These are phyloP conservation scores for Irena cyanogastra DNA, from an alignment of 2,113 vertebrate genomes.

Conservation along the genomic window DNA sequence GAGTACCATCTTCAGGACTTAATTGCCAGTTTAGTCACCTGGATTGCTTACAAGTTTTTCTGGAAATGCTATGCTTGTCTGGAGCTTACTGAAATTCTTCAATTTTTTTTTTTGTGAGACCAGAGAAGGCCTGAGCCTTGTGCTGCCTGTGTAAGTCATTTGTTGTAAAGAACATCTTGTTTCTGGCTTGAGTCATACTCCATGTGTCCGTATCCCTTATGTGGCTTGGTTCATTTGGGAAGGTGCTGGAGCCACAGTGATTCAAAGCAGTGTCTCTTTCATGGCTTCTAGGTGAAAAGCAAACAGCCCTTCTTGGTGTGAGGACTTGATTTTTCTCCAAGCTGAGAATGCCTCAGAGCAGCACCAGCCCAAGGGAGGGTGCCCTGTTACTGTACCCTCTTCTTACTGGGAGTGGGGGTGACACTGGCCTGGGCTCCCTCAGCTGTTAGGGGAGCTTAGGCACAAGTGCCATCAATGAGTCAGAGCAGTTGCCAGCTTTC, in stretches of 20 bases:
- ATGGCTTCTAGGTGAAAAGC: not conserved
- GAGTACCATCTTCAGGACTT: not conserved
- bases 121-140: not conserved
- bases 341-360: not conserved
- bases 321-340: not conserved
- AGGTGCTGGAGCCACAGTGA: not conserved
- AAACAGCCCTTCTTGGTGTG: not conserved
- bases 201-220: not conserved
- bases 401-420: not conserved
- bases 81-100: not conserved
- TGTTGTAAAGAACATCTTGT: not conserved
- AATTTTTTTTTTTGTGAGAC: not conserved
- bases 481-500: not conserved
- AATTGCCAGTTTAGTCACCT: not conserved
- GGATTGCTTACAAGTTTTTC: not conserved
- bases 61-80: not conserved
- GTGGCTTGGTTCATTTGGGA: not conserved
- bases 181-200: not conserved
- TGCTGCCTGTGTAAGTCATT: not conserved
- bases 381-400: not conserved
- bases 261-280: not conserved
- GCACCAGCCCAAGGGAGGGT: not conserved
- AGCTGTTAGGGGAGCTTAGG: not conserved
- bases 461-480: not conserved
- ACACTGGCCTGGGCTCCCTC: not conserved